phyloP scores from a whole-genome alignment of 2,113 vertebrate species.

The Thalassarche chlororhynchos region DNA sequence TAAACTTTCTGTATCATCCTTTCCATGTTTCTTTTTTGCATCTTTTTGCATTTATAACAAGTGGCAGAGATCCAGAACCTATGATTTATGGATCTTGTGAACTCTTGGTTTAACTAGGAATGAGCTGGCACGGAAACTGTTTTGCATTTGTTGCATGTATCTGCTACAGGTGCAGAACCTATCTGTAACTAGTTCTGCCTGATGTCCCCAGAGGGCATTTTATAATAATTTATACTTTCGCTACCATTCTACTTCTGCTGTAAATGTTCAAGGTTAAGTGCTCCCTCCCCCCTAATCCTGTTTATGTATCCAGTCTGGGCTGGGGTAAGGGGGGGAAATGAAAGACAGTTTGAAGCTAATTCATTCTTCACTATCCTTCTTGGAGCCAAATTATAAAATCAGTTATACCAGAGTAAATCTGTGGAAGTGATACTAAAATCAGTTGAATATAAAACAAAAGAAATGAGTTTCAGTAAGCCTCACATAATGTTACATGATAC shows the following conservation, averaged over 20 bases:
- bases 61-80: not conserved
- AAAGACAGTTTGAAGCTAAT: not conserved
- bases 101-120: not conserved
- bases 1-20: not conserved
- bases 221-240: conserved; percentile 36
- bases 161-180: conserved; percentile 18
- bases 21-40: not conserved
- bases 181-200: not conserved
- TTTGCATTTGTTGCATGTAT: conserved; percentile 13
- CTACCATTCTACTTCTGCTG: conserved; percentile 13
- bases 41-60: not conserved
- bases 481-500: not conserved
- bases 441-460: not conserved
- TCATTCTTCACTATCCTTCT: not conserved
- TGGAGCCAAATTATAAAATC: not conserved
- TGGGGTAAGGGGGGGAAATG: not conserved
- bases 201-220: not conserved
- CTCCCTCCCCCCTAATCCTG: not conserved
- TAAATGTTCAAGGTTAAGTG: conserved; percentile 31
- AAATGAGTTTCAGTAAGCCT: not conserved
- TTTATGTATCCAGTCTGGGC: not conserved
- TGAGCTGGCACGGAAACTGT: not conserved
- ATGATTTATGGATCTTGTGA: not conserved
- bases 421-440: not conserved
- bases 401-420: not conserved